phyloP scores from a whole-genome alignment of 2,113 vertebrate species.

The Prinia subflava region DNA sequence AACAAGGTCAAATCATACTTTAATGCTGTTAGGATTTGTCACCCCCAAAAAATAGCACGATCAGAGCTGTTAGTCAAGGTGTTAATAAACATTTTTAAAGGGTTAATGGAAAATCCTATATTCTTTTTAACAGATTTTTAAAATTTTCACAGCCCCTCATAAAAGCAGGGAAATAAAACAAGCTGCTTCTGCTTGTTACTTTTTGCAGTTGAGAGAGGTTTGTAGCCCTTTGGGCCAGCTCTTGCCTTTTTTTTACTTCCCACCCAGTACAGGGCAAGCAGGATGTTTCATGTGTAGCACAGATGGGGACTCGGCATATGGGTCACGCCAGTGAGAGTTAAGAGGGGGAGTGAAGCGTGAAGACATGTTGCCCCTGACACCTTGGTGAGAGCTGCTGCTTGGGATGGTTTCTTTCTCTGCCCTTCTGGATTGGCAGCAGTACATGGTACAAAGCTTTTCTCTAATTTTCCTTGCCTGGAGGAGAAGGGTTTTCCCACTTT shows the following conservation, averaged over 20 bases:
- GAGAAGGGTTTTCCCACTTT: neutral
- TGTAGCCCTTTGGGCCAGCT: neutral
- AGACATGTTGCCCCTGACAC: neutral
- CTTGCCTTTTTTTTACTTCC: neutral
- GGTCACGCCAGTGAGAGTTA: neutral
- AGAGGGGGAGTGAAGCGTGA: neutral
- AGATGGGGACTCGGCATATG: neutral
- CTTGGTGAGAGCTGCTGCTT: neutral
- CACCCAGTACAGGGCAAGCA: fast-evolving
- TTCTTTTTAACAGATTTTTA: neutral
- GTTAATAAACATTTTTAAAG: neutral
- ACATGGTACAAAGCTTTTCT: neutral
- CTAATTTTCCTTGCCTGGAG: neutral
- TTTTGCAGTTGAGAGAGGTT: neutral
- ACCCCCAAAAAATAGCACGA: neutral
- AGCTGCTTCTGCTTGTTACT: neutral
- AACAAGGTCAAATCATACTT: neutral
- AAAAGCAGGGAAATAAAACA: neutral
- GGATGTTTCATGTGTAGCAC: neutral
- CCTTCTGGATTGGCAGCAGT: neutral
- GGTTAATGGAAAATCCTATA: neutral
- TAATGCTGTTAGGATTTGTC: neutral
- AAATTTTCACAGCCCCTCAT: neutral
- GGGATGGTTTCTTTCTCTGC: neutral
- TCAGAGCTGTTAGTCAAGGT: neutral